Conservation (phyloP, 2,888 invertebrate genomes). For the Cephus rjabovi region DNA sequence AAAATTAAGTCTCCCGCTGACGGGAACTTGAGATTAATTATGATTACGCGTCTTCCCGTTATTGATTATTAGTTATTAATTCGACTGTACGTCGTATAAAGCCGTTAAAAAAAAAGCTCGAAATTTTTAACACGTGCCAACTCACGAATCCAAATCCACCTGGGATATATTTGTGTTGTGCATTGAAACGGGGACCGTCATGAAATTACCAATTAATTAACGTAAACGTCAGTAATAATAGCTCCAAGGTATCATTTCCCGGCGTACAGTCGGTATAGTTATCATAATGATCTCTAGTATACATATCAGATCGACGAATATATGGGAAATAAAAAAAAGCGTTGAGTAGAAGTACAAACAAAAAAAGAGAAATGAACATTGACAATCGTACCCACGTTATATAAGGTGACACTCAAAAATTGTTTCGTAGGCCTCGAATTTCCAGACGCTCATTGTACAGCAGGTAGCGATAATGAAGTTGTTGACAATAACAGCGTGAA, state of each 20-base stretch:
- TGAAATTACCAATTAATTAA: conserved; percentile 54
- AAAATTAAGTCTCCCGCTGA: conserved; percentile 32
- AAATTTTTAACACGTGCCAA: not conserved
- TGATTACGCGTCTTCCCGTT: not conserved
- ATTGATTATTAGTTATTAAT: not conserved
- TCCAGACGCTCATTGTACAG: not conserved
- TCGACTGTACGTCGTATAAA: not conserved
- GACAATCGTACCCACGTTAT: not conserved
- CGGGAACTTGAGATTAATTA: not conserved
- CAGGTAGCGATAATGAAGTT: conserved; percentile 20
- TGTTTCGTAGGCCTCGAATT: not conserved
- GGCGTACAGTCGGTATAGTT: not conserved
- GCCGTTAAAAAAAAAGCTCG: not conserved
- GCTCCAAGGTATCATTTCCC: conserved; percentile 51
- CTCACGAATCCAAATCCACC: not conserved
- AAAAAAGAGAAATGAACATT: no score
- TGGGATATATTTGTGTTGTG: not conserved
- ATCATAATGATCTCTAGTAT: not conserved
- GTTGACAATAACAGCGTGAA: conserved; percentile 28
- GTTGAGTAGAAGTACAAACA: no score
- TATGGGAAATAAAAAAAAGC: not conserved
- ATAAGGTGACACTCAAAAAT: not conserved
- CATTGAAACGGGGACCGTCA: conserved; percentile 24
- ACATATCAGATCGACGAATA: not conserved
- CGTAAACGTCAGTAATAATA: conserved; percentile 53